phyloP scores from a whole-genome alignment of 2,113 vertebrate species.

The Rhegmatorhina hoffmannsi region DNA sequence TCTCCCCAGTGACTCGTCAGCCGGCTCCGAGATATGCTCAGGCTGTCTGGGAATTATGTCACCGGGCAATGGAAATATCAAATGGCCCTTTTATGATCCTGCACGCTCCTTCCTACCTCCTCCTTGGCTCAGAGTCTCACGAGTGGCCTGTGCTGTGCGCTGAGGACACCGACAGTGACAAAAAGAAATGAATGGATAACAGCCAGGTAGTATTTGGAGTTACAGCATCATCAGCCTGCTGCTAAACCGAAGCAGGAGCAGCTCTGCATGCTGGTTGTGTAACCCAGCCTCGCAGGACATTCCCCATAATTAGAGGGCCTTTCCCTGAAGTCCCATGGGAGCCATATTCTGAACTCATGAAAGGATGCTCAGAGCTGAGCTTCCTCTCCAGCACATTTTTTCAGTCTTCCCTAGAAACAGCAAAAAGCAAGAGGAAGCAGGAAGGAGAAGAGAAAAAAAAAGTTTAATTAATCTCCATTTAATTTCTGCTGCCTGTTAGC shows the following conservation, averaged over 20 bases:
- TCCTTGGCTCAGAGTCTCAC: background rate
- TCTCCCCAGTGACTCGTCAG: background rate
- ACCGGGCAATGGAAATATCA: background rate
- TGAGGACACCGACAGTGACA: background rate
- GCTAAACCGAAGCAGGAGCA: background rate
- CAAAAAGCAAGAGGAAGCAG: background rate
- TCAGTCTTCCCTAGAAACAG: constrained; percentile 14
- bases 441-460: rapidly evolving
- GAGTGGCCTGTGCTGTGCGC: background rate
- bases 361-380: background rate
- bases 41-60: constrained; percentile 41
- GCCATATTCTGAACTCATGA: background rate
- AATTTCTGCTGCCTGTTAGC: background rate
- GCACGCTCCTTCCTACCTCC: background rate
- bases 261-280: background rate
- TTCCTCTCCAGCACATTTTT: background rate
- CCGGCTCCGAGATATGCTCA: rapidly evolving
- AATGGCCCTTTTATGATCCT: background rate
- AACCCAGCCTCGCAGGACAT: background rate
- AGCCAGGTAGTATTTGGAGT: constrained; percentile 25
- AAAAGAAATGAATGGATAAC: background rate
- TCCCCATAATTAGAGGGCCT: background rate
- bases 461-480: constrained; percentile 45
- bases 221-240: background rate
- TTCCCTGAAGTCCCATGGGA: constrained; percentile 1